phyloP scores from a whole-genome alignment of 2,113 vertebrate genomes.

The Tichodroma muraria region DNA sequence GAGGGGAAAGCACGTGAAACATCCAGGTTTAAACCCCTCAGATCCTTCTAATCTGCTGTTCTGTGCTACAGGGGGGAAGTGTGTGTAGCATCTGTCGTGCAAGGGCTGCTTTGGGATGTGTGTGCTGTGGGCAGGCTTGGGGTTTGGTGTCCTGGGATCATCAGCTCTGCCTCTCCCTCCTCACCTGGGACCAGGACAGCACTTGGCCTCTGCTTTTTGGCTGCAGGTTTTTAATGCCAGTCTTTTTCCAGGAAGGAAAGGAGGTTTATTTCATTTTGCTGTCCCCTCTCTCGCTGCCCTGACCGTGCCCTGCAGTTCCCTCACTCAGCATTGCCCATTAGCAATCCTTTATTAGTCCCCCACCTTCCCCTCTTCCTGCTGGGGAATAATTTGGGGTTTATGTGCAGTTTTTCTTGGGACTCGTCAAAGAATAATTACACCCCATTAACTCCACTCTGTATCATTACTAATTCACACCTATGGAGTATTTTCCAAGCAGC shows the following conservation, averaged over 20 bases:
- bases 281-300: neutral
- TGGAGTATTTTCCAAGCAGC: neutral
- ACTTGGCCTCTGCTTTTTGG: rapidly evolving
- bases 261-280: neutral
- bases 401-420: neutral
- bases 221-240: neutral
- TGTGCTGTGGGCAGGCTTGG: neutral
- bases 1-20: neutral
- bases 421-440: neutral
- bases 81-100: neutral
- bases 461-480: conserved; percentile 12
- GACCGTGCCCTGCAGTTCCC: neutral
- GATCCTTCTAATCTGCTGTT: neutral
- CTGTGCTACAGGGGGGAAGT: rapidly evolving
- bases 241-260: neutral
- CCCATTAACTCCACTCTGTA: neutral
- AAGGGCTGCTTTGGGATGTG: neutral
- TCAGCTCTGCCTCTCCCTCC: neutral
- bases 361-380: neutral
- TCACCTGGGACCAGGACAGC: neutral
- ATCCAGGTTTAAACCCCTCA: neutral
- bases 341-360: neutral
- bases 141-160: rapidly evolving
- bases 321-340: neutral
- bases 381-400: neutral